Evolutionary conservation across 2,888 invertebrate genomes (phyloP), one percentile per base, ranked within the genome.

Genomic region (Stenodera caucasica): DNA sequence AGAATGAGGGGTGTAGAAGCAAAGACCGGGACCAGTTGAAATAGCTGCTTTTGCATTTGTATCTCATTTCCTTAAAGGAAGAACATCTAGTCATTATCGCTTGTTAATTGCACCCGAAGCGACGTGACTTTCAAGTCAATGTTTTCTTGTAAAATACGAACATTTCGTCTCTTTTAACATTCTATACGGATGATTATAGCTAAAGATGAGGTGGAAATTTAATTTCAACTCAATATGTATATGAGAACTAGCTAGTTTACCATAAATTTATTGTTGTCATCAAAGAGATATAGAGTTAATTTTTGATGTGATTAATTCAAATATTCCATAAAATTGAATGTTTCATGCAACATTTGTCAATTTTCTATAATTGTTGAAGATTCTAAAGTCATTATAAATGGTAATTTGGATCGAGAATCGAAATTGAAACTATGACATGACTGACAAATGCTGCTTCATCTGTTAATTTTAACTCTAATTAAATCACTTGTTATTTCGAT

Each of bases 1-100:
- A 58, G 57, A 57, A 58, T 54, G 58, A 61, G 61, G 52, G 45
- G 57, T 1, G 0, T 9, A 2, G 18, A 15, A 37, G 37, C 26
- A 26, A 26, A 59, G 40, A 35, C 59, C 56, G 60, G 53, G 37
- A 37, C 49, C 45, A 54, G 61, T 61, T 55, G 57, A 32, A 61
- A 53, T 35, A 51, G 9, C 40, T 61, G 45, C 35, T 55, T 61
- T 55, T 54, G 37, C 61, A 55, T 63, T 63, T 63, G 63, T 63
- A 60, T 63, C 60, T 63, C 57, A 63, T 63, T 63, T 63, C 63
- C 63, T 60, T 40, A 29, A 18, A 59, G 59, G 56, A 57, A 57
- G 56, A 56, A 54, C 53, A 12, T 63, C 57, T 29, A 59, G 54
- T 49, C 49, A 57, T 63, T 63, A 63, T 57, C 63, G 57, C 49